Evolutionary conservation across 2,113 vertebrate genomes (phyloP), one percentile per base, ranked within the genome.

Genomic region (Phylloscopus trochilus): DNA sequence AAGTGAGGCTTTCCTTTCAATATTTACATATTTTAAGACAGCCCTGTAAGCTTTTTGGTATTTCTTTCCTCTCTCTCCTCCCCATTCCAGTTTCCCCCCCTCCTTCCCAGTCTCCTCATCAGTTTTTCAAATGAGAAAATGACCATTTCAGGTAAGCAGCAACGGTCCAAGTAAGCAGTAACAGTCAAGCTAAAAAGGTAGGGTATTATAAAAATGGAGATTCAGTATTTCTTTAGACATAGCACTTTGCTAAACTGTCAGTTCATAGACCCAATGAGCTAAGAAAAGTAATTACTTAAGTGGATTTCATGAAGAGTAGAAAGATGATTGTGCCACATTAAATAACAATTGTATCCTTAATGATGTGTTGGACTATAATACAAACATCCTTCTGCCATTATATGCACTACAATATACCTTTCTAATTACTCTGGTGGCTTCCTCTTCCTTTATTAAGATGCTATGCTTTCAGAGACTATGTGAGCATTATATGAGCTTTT

Each of bases 271-370:
- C 97, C 98, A 98, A 98, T 98, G 98, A 98, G 97, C 98, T 98
- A 98, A 98, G 97, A 98, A 97, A 98, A 97, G 97, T 98, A 98
- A 98, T 98, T 98, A 98, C 98, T 98, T 98, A 97, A 98, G 98
- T 98, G 97, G 97, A 97, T 98, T 98, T 98, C 97, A 97, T 96
- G 97, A 98, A 97, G 97, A 98, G 98, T 94, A 98, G 98, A 98
- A 98, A 98, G 97, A 98, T 98, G 98, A 98, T 98, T 98, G 98
- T 98, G 96, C 97, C 98, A 98, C 98, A 98, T 98, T 98, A 98
- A 98, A 98, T 98, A 98, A 98, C 98, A 98, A 98, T 98, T 97
- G 98, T 98, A 97, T 97, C 97, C 97, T 98, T 98, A 98, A 98
- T 98, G 98, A 98, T 98, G 98, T 98, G 98, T 98, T 97, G 97